These are phyloP conservation scores for Tridacna crocea DNA, from an alignment of 2,888 invertebrate genomes.

Conservation along the genomic window DNA sequence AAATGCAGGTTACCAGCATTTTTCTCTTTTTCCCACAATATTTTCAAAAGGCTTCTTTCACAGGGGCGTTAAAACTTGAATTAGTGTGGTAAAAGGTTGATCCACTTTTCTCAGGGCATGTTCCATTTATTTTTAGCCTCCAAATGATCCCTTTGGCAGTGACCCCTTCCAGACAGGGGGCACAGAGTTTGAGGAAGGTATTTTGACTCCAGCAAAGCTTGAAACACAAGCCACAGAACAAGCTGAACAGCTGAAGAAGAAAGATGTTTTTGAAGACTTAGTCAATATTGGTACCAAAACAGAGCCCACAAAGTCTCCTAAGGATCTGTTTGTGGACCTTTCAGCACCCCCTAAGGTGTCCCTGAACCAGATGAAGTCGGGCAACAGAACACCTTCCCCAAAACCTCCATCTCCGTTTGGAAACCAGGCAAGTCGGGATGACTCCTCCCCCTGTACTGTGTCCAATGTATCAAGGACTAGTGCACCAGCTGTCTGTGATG, in stretches of 20 bases:
- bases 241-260: slow-evolving; percentile 29
- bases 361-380: slow-evolving; percentile 71
- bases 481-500: slow-evolving; percentile 62
- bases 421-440: slow-evolving; percentile 64
- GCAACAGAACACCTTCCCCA: slow-evolving; percentile 40
- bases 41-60: too few relatives aligned
- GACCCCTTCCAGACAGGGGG: slow-evolving; percentile 58
- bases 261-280: slow-evolving; percentile 73
- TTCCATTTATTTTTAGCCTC: slow-evolving; percentile 49
- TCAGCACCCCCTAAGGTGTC: slow-evolving; percentile 69
- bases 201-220: slow-evolving; percentile 58
- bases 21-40: too few relatives aligned
- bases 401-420: slow-evolving; percentile 53
- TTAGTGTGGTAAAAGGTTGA: too few relatives aligned
- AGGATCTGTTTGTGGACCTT: slow-evolving; percentile 73
- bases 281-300: slow-evolving; percentile 63
- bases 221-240: slow-evolving; percentile 38
- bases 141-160: slow-evolving; percentile 67
- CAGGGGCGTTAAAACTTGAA: too few relatives aligned
- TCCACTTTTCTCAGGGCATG: too few relatives aligned
- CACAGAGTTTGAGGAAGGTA: slow-evolving; percentile 49
- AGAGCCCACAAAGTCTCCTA: slow-evolving; percentile 64
- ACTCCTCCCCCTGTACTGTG: slow-evolving; percentile 19
- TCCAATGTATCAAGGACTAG: slow-evolving; percentile 41
- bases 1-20: too few relatives aligned